Percentiles rank a stretch among this genome's conserved stretches.
Conservation (phyloP, 2,797 vertebrate species). For the Vultur gryphus region DNA sequence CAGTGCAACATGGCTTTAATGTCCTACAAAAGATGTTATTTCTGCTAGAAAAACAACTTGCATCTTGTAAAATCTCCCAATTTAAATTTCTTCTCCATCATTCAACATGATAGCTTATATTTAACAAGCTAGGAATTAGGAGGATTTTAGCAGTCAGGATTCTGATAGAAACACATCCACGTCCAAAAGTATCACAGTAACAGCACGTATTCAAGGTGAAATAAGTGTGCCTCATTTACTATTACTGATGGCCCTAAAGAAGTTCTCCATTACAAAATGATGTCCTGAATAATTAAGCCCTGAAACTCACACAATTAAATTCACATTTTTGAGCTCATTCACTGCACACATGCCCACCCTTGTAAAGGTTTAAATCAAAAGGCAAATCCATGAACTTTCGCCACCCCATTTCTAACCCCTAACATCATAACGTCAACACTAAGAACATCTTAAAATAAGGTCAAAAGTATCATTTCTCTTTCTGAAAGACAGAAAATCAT, state of each 20-base stretch:
- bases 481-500: neutral
- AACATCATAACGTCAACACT: neutral
- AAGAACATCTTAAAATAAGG: neutral
- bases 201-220: neutral
- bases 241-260: neutral
- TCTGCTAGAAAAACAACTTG: neutral
- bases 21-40: neutral
- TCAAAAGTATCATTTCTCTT: neutral
- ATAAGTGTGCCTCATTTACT: neutral
- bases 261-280: neutral
- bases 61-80: neutral
- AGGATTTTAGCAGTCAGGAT: neutral
- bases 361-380: neutral
- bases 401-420: neutral
- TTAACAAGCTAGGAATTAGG: neutral
- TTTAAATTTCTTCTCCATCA: neutral
- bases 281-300: neutral
- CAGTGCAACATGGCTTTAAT: neutral
- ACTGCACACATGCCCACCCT: neutral
- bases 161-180: neutral
- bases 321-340: neutral
- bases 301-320: neutral
- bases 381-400: neutral
- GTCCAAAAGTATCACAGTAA: neutral
- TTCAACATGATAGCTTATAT: fast-evolving